Percentiles rank a stretch among this genome's conserved stretches.
Conservation (phyloP, 2,888 invertebrate species). For the Parnassius glacialis region DNA sequence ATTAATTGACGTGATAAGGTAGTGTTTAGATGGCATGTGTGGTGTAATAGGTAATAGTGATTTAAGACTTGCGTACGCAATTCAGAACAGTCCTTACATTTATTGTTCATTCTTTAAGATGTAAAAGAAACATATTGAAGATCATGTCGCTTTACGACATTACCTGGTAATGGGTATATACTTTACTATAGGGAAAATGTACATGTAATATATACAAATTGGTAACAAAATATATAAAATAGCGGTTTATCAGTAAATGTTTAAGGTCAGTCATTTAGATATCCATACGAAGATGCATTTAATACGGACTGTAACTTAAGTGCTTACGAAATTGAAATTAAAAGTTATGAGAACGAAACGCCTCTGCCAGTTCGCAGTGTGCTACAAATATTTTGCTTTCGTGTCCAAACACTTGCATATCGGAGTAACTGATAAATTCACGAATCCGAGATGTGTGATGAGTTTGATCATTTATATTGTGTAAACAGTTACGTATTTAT, state of each 20-base stretch:
- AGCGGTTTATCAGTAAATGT: constrained; percentile 1
- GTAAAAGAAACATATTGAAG: neutral
- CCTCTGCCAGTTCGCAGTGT: constrained; percentile 45
- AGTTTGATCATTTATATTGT: constrained; percentile 6
- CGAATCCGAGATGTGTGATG: constrained; percentile 36
- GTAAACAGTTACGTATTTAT: no score
- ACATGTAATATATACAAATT: neutral
- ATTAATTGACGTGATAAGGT: constrained; percentile 10
- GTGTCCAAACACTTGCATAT: constrained; percentile 45
- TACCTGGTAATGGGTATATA: no score
- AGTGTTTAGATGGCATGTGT: neutral
- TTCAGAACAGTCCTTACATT: constrained; percentile 1
- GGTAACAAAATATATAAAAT: neutral
- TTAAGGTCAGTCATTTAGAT: constrained; percentile 8
- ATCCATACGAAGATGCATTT: constrained; percentile 18
- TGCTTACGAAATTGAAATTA: constrained; percentile 33
- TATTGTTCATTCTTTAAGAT: constrained; percentile 5
- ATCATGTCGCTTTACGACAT: no score
- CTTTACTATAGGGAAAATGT: neutral
- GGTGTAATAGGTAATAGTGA: constrained; percentile 2
- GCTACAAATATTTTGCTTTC: constrained; percentile 58
- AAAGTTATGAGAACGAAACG: constrained; percentile 40
- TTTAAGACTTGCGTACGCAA: neutral
- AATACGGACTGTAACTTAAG: constrained; percentile 28
- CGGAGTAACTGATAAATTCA: constrained; percentile 37